phyloP scores from a whole-genome alignment of 1,140 invertebrate genomes.

The Anastrepha ludens region DNA sequence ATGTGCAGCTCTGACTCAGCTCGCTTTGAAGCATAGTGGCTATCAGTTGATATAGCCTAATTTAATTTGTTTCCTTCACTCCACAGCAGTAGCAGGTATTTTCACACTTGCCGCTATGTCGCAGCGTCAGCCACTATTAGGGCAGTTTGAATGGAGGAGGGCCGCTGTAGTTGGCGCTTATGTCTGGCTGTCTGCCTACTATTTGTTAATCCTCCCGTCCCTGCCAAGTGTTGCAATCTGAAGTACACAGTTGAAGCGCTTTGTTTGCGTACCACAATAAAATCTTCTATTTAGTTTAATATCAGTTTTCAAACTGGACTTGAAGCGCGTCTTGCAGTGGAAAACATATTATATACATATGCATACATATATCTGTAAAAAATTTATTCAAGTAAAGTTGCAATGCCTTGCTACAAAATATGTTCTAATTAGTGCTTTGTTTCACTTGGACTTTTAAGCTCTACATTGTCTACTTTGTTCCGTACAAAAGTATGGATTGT shows the following conservation, averaged over 20 bases:
- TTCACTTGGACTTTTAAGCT: neutral
- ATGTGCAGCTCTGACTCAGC: conserved; percentile 15
- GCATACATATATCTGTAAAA: too few relatives aligned
- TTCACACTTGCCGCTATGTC: neutral
- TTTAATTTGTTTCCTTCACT: neutral
- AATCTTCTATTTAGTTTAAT: conserved; percentile 21
- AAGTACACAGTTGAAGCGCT: neutral
- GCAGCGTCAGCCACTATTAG: neutral
- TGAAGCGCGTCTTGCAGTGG: neutral
- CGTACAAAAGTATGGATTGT: conserved; percentile 27
- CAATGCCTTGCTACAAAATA: too few relatives aligned
- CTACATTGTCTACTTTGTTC: neutral
- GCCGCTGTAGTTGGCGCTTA: neutral
- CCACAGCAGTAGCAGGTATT: neutral
- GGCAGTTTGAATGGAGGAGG: neutral
- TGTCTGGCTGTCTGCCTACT: neutral
- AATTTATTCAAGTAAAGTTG: too few relatives aligned
- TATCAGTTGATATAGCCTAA: conserved; percentile 35
- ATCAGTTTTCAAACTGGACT: conserved; percentile 16
- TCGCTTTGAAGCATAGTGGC: neutral
- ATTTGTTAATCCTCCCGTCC: neutral
- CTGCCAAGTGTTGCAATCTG: conserved; percentile 20
- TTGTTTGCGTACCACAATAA: conserved; percentile 24
- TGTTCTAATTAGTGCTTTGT: conserved; percentile 24
- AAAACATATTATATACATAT: neutral